phyloP scores from a whole-genome alignment of 1,140 invertebrate species.

The Charaxes varanes region DNA sequence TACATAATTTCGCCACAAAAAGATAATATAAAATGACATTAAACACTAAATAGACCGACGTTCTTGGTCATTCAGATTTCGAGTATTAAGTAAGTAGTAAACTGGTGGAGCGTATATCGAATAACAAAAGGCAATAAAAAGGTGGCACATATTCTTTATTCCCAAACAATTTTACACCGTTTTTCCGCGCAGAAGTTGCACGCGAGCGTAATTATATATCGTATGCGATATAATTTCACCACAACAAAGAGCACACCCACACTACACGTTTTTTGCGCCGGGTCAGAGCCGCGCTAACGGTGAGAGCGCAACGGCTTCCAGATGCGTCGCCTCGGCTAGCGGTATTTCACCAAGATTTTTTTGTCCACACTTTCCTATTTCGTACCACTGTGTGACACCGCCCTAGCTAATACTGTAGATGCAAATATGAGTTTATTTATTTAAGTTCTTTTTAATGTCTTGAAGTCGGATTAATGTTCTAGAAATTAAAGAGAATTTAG shows the following conservation, averaged over 20 bases:
- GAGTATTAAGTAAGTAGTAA: too few relatives aligned
- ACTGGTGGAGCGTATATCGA: too few relatives aligned
- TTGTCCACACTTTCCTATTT: slow-evolving; percentile 34
- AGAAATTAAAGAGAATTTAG: too few relatives aligned
- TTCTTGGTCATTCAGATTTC: too few relatives aligned
- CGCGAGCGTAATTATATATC: slow-evolving; percentile 40
- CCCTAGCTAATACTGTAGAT: too few relatives aligned
- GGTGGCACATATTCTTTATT: slow-evolving; percentile 11
- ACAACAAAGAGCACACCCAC: slow-evolving; percentile 46
- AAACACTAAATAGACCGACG: too few relatives aligned
- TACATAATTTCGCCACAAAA: too few relatives aligned
- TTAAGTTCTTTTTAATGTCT: too few relatives aligned
- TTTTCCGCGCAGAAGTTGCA: slow-evolving; percentile 27
- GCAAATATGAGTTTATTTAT: too few relatives aligned
- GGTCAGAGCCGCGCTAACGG: slow-evolving; percentile 49
- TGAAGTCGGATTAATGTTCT: too few relatives aligned
- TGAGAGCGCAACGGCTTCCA: slow-evolving; percentile 54
- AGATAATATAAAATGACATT: too few relatives aligned
- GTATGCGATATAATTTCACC: slow-evolving; percentile 39
- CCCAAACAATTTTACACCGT: slow-evolving; percentile 29
- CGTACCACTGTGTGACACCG: slow-evolving; percentile 17
- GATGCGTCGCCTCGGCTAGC: slow-evolving; percentile 32
- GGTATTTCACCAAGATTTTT: slow-evolving; percentile 53
- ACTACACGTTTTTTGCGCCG: slow-evolving; percentile 44
- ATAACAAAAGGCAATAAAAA: too few relatives aligned